Conservation (phyloP, 1,140 invertebrate species). For the Euglossa dilemma region DNA sequence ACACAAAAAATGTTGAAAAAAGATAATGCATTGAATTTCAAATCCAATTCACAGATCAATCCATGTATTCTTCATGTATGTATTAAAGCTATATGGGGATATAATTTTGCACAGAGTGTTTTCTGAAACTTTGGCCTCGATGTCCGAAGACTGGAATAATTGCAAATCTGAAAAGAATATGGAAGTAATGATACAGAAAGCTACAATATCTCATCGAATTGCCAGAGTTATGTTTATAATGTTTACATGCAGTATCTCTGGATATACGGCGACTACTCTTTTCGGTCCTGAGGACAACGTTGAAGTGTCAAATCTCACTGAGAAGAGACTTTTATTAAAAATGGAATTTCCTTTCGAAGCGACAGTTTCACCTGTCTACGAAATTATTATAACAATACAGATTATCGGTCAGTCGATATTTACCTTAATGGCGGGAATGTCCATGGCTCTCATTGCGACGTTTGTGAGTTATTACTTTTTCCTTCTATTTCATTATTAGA, state of each 20-base stretch:
- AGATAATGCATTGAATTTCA: neutral
- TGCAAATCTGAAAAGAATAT: neutral
- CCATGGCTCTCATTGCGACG: constrained; percentile 46
- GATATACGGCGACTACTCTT: constrained; percentile 27
- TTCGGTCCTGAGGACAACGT: constrained; percentile 5
- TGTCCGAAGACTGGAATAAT: constrained; percentile 24
- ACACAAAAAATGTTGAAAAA: too few species aligned
- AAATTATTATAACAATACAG: constrained; percentile 33
- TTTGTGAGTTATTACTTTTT: constrained; percentile 34
- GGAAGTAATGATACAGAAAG: constrained; percentile 15
- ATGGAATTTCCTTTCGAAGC: constrained; percentile 57
- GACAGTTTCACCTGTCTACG: constrained; percentile 38
- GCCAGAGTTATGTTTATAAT: neutral
- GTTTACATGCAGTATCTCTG: constrained; percentile 25
- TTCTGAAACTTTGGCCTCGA: constrained; percentile 29
- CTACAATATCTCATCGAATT: constrained; percentile 7
- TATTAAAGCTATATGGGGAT: neutral
- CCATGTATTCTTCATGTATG: neutral
- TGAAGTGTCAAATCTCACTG: neutral
- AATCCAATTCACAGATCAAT: neutral
- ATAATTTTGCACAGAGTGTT: constrained; percentile 32
- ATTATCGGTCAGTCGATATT: constrained; percentile 41
- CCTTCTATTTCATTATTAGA: neutral
- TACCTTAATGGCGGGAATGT: constrained; percentile 43
- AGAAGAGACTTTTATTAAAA: constrained; percentile 45